Conservation (phyloP, 2,888 invertebrate species). For the Dasysyrphus tricinctus region DNA sequence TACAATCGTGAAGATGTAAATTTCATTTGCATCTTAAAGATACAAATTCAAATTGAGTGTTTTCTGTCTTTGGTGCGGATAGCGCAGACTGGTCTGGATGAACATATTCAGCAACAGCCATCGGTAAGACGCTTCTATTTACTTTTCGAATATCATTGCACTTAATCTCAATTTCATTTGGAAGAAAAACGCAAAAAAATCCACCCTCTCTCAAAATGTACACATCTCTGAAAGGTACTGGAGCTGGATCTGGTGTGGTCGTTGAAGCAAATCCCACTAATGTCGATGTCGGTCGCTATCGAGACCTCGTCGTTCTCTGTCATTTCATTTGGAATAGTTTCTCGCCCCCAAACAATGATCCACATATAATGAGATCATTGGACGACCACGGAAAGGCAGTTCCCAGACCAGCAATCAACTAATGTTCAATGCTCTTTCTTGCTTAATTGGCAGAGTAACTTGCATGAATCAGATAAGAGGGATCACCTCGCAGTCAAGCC, state of each 20-base stretch:
- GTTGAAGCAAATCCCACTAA: slow-evolving; percentile 35
- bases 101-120: background rate
- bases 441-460: slow-evolving; percentile 63
- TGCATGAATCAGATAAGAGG: slow-evolving; percentile 62
- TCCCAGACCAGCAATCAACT: slow-evolving; percentile 45
- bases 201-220: slow-evolving; percentile 2
- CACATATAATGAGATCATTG: slow-evolving; percentile 50
- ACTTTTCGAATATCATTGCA: slow-evolving; percentile 33
- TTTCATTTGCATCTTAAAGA: slow-evolving; percentile 54
- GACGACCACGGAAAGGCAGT: slow-evolving; percentile 17
- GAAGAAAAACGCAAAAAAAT: background rate
- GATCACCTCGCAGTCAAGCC: slow-evolving; percentile 36
- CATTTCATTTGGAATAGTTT: background rate
- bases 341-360: slow-evolving; percentile 43
- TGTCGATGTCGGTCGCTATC: background rate
- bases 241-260: background rate
- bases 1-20: slow-evolving; percentile 14
- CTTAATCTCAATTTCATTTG: slow-evolving; percentile 58
- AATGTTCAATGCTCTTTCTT: slow-evolving; percentile 53
- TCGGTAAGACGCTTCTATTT: background rate
- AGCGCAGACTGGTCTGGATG: slow-evolving; percentile 19
- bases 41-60: slow-evolving; percentile 46
- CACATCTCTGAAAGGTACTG: background rate
- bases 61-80: background rate
- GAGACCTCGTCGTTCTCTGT: background rate